These are phyloP conservation scores for Rhopalosiphum padi DNA, from an alignment of 1,140 invertebrate species.

Conservation along the genomic window DNA sequence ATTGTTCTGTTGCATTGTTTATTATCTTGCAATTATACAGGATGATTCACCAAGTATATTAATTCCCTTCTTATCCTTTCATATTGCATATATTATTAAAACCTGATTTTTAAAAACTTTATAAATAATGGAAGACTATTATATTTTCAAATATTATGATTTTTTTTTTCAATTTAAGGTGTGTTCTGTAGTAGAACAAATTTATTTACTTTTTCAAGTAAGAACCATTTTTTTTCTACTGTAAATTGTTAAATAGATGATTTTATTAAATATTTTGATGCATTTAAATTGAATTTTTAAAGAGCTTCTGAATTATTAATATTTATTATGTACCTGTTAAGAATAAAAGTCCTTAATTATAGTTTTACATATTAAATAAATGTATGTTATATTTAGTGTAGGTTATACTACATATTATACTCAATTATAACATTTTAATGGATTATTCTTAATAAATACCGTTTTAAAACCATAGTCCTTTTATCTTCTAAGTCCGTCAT, in stretches of 20 bases:
- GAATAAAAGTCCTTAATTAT: too few relatives aligned
- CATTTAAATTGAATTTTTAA: too few relatives aligned
- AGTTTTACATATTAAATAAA: too few relatives aligned
- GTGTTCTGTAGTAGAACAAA: not conserved
- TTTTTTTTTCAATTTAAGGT: not conserved
- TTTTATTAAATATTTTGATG: not conserved
- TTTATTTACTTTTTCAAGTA: not conserved
- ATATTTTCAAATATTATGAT: not conserved
- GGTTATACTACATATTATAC: too few relatives aligned
- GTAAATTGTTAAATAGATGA: not conserved
- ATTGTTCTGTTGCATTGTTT: not conserved
- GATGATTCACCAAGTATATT: not conserved
- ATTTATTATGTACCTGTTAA: too few relatives aligned
- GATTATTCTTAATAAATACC: too few relatives aligned
- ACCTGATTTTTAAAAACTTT: not conserved
- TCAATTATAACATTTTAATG: too few relatives aligned
- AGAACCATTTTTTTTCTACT: not conserved
- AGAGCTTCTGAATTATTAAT: not conserved
- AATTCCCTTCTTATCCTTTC: not conserved
- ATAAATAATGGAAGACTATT: not conserved
- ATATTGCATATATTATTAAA: not conserved
- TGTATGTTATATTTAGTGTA: too few relatives aligned
- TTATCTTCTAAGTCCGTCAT: not conserved
- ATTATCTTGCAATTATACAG: not conserved
- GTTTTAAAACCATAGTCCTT: not conserved